These are phyloP conservation scores for Asteroscopus sphinx DNA, from an alignment of 2,888 invertebrate genomes.

Conservation along the genomic window DNA sequence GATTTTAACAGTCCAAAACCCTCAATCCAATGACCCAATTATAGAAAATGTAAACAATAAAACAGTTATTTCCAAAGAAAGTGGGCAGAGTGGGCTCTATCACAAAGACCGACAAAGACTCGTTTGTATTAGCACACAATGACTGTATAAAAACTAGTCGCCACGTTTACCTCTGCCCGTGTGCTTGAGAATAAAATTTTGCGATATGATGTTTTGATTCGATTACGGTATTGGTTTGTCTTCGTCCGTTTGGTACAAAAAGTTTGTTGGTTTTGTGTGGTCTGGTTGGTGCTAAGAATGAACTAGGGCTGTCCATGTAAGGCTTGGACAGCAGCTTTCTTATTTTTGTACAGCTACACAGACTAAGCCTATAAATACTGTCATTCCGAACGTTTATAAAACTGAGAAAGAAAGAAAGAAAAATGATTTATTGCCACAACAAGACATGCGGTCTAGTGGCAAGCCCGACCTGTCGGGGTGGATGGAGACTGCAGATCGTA, in stretches of 20 bases:
- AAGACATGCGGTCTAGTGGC: too few relatives aligned
- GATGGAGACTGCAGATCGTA: too few relatives aligned
- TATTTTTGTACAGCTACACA: too few relatives aligned
- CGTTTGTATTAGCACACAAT: slow-evolving; percentile 62
- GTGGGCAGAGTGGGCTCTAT: slow-evolving; percentile 49
- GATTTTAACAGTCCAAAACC: too few relatives aligned
- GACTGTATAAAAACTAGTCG: slow-evolving; percentile 56
- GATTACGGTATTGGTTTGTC: slow-evolving; percentile 4
- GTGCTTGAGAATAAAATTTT: slow-evolving; percentile 28
- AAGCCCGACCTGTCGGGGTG: too few relatives aligned
- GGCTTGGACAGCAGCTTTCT: neutral
- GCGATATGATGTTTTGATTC: slow-evolving; percentile 37
- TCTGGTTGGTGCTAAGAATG: slow-evolving; percentile 3
- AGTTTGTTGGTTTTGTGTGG: slow-evolving; percentile 19
- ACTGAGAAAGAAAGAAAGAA: too few relatives aligned
- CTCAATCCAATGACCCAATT: neutral
- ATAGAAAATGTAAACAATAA: slow-evolving; percentile 23
- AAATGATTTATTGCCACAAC: too few relatives aligned
- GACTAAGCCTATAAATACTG: too few relatives aligned
- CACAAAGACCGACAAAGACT: slow-evolving; percentile 42
- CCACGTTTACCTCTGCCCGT: slow-evolving; percentile 22
- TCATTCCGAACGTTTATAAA: too few relatives aligned
- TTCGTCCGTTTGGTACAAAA: slow-evolving; percentile 8
- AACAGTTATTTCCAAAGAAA: slow-evolving; percentile 47
- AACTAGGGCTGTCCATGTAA: neutral